Evolutionary conservation across 1,140 invertebrate genomes (phyloP).

Genomic region (Bombus pascuorum): DNA sequence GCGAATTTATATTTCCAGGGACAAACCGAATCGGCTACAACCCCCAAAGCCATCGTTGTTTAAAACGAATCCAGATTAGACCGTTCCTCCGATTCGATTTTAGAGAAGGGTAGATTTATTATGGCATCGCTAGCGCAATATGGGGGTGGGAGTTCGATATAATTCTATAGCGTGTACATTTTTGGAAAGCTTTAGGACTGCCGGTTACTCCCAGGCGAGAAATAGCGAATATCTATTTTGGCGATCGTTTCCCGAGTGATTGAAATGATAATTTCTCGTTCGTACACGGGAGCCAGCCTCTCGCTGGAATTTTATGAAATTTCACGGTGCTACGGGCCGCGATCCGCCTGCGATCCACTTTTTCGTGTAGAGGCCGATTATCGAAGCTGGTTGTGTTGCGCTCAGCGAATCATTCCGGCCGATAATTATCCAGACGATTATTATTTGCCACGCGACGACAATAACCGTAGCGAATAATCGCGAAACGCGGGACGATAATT

Average conservation of each 20-base stretch:
- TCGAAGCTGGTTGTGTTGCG: neutral
- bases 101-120: neutral
- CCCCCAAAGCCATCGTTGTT: neutral
- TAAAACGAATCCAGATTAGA: neutral
- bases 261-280: conserved; percentile 12
- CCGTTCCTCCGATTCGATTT: neutral
- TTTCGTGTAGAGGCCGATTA: neutral
- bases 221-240: conserved; percentile 16
- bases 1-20: neutral
- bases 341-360: neutral
- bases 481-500: conserved; percentile 22
- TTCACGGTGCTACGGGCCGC: neutral
- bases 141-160: neutral
- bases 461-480: conserved; percentile 32
- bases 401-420: neutral
- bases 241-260: conserved; percentile 20
- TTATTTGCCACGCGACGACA: conserved; percentile 2
- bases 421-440: conserved; percentile 31
- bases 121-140: neutral
- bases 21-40: neutral
- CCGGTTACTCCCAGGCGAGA: neutral
- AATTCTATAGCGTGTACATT: neutral
- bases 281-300: neutral
- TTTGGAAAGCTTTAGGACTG: neutral
- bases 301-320: neutral